Base-by-base conservation (phyloP, 2,888 invertebrate genomes). In the Hirudinaria manillensis region DNA sequence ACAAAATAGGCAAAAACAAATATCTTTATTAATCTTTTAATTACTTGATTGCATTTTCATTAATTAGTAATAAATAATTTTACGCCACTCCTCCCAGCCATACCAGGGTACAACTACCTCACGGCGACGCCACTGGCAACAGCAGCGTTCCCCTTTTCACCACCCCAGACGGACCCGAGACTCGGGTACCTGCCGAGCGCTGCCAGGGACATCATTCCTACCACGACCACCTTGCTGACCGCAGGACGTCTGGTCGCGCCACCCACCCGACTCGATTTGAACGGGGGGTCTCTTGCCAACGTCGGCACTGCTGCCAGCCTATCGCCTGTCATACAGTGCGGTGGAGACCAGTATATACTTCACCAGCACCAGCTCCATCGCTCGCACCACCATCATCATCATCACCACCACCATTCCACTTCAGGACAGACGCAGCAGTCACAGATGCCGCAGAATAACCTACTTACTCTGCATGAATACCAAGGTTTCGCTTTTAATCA, bases 21-120 rank as follows among this genome's bases (percentile, higher is more conserved):
- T 16, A 53, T 53, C 13, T 16, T 2, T 19, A 27, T 61, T 27
- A 24, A 27, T 61, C 61, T 61, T 61, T 53, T 61, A 19, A 27
- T 61, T 45, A 45, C 16, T 10, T 10, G n/a, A 45, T 10, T 16
- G 3, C 45, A 45, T 45, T 45, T 45, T 45, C 1, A 16, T 45
- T 45, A 45, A 45, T 45, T 45, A 45, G 16, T 45, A 10, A 16
- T 45, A 16, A 45, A 45, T 45, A 45, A 16, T 45, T 45, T 45
- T 16, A 45, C 16, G 13, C 45, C 45, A 45, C 10, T 36, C 27
- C 21, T 68, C 29, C 10, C 55, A 75, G 77, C 75, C n/a, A 36
- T 77, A 27, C 77, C 77, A 77, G 77, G 77, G 70, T 77, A 77
- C 77, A 75, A 75, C 72, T 77, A 75, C 72, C 56, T 75, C 66